Conservation (phyloP, 2,113 vertebrate genomes). For the Myiagra hebetior region DNA sequence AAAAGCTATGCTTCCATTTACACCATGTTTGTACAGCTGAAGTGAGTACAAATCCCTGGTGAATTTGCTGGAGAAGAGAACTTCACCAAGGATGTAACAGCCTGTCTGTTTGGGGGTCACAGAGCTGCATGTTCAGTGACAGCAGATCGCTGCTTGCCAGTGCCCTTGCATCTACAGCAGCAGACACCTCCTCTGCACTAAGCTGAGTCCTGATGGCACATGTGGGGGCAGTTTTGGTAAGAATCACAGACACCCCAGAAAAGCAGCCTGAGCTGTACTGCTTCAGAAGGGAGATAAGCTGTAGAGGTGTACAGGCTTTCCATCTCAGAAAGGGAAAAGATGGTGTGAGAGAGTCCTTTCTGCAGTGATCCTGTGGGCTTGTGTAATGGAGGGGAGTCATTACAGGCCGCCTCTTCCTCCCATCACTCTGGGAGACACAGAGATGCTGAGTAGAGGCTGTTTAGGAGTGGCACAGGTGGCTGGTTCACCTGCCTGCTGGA, state of each 20-base stretch:
- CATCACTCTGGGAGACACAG: not conserved
- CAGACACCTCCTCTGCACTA: not conserved
- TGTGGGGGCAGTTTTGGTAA: not conserved
- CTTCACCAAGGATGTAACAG: not conserved
- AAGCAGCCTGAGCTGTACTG: not conserved
- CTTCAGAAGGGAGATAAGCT: not conserved
- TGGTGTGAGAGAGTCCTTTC: not conserved
- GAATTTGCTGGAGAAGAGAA: not conserved
- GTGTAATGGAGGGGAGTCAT: not conserved
- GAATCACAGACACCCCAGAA: not conserved
- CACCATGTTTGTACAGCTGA: not conserved
- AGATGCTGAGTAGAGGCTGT: not conserved
- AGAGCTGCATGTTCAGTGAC: not conserved
- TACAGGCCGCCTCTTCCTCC: not conserved
- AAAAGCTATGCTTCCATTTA: not conserved
- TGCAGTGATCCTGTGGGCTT: not conserved
- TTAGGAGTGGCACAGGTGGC: not conserved
- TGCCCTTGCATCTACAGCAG: not conserved
- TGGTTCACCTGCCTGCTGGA: not conserved
- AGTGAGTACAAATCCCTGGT: not conserved
- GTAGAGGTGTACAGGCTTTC: not conserved
- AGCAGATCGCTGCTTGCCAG: not conserved
- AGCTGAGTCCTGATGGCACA: not conserved
- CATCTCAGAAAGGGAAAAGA: not conserved
- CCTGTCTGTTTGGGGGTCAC: not conserved